Evolutionary conservation across 2,888 invertebrate genomes (phyloP).

Genomic region (Eudasyphora cyanicolor): DNA sequence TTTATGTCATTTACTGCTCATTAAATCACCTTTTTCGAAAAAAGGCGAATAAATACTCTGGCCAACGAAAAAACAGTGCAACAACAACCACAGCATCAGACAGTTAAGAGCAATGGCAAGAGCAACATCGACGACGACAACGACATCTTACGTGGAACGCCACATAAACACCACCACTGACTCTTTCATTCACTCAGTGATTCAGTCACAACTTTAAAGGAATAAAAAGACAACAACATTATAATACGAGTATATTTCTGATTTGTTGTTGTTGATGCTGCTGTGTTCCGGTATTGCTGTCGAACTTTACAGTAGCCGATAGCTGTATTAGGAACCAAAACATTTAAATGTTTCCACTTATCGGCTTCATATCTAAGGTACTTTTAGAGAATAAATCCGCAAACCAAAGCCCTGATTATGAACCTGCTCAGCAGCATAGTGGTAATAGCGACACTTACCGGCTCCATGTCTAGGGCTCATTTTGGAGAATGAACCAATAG

Average conservation of each 20-base stretch:
- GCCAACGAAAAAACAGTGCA: background rate
- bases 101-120: conserved; percentile 16
- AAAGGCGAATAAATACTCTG: background rate
- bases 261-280: conserved; percentile 6
- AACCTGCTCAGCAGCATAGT: too few relatives aligned
- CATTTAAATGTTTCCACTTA: too few relatives aligned
- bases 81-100: background rate
- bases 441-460: too few relatives aligned
- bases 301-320: background rate
- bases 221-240: conserved; percentile 5
- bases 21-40: conserved; percentile 62
- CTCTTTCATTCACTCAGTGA: conserved; percentile 44
- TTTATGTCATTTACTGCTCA: conserved; percentile 66
- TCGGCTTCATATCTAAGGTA: too few relatives aligned
- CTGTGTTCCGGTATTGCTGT: background rate
- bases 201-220: conserved; percentile 26
- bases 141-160: background rate
- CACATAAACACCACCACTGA: conserved; percentile 44
- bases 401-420: too few relatives aligned
- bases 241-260: conserved; percentile 16
- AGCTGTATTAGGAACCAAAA: too few relatives aligned
- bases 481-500: too few relatives aligned
- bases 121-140: conserved; percentile 11
- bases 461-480: too few relatives aligned
- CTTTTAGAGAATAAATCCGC: too few relatives aligned